phyloP scores from a whole-genome alignment of 2,113 vertebrate species.

The Silurus asotus region DNA sequence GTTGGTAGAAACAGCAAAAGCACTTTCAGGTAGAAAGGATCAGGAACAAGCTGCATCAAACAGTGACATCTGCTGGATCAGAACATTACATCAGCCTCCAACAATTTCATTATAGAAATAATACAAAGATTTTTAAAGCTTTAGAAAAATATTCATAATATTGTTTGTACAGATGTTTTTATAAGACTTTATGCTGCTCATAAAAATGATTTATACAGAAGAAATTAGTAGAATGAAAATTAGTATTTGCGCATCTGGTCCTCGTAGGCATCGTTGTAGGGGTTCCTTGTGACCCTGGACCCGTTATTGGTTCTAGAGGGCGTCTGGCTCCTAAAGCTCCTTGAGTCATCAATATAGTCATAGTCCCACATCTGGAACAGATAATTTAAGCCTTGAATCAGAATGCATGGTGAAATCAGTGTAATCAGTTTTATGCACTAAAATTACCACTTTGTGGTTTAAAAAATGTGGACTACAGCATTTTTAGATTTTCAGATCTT shows the following conservation, averaged over 20 bases:
- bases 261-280: constrained; percentile 32
- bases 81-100: not conserved
- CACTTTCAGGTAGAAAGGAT: too few relatives aligned
- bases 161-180: not conserved
- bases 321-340: not conserved
- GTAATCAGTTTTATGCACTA: too few relatives aligned
- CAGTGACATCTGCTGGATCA: constrained; percentile 1
- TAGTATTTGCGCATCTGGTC: constrained; percentile 33
- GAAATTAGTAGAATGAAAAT: not conserved
- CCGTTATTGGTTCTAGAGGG: constrained; percentile 3
- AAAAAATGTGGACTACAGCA: too few relatives aligned
- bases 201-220: not conserved
- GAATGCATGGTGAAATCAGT: not conserved
- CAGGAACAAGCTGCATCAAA: not conserved
- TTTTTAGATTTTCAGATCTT: too few relatives aligned
- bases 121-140: not conserved
- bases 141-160: too few relatives aligned
- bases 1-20: not conserved
- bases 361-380: not conserved
- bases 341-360: not conserved
- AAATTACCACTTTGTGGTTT: too few relatives aligned
- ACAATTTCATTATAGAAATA: not conserved
- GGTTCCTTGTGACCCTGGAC: constrained; percentile 3
- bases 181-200: not conserved
- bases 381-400: not conserved